Conservation (phyloP, 2,888 invertebrate genomes). For the Portevinia maculata region DNA sequence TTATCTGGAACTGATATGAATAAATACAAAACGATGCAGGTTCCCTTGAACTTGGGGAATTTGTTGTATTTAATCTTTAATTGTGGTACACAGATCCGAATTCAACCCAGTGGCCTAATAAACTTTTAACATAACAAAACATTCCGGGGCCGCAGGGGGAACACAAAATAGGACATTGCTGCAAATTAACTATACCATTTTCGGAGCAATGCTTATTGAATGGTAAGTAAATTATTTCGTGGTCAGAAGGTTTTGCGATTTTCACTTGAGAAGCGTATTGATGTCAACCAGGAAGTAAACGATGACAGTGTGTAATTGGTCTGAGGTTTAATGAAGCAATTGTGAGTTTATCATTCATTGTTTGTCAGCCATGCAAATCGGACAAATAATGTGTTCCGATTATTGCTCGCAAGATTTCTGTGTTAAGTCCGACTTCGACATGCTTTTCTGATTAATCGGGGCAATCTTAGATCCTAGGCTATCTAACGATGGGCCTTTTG, state of each 20-base stretch:
- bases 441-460: too few relatives aligned
- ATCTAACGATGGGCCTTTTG: too few relatives aligned
- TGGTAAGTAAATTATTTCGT: slow-evolving; percentile 42
- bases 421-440: too few relatives aligned
- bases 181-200: slow-evolving; percentile 51
- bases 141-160: too few relatives aligned
- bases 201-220: slow-evolving; percentile 47
- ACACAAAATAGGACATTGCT: slow-evolving; percentile 43
- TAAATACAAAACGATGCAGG: slow-evolving; percentile 27
- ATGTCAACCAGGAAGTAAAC: slow-evolving; percentile 24
- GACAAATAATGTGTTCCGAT: too few relatives aligned
- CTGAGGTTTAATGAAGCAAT: slow-evolving; percentile 14
- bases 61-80: slow-evolving; percentile 20
- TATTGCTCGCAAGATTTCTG: too few relatives aligned
- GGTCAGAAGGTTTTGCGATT: slow-evolving; percentile 25
- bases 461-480: too few relatives aligned
- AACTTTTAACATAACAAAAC: too few relatives aligned
- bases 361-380: too few relatives aligned
- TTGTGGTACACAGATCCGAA: slow-evolving; percentile 26
- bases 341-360: too few relatives aligned
- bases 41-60: slow-evolving; percentile 64
- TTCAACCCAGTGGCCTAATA: slow-evolving; percentile 47
- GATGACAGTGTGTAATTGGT: slow-evolving; percentile 19
- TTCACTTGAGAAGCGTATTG: slow-evolving; percentile 8
- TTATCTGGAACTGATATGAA: slow-evolving; percentile 15